Conservation (phyloP, 2,113 vertebrate species). For the Sciurus niger region DNA sequence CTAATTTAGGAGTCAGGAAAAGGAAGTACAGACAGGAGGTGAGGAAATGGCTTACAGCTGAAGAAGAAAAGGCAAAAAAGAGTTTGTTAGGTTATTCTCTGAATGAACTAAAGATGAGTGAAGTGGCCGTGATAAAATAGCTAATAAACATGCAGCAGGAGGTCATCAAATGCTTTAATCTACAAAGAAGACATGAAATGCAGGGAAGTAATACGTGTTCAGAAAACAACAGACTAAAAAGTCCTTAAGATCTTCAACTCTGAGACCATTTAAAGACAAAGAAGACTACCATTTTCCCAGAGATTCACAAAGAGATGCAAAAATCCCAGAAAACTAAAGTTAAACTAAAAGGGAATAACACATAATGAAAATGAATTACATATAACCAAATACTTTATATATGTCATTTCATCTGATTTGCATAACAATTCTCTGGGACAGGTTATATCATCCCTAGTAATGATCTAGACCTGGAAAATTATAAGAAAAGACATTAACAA, state of each 20-base stretch:
- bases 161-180: conserved; percentile 18
- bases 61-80: not conserved
- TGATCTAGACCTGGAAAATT: conserved; percentile 37
- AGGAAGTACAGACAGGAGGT: not conserved
- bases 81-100: conserved; percentile 27
- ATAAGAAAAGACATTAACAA: conserved; percentile 37
- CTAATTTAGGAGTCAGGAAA: conserved; percentile 45
- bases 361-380: not conserved
- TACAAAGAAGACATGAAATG: conserved; percentile 38
- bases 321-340: conserved; percentile 24
- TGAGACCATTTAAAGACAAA: conserved; percentile 67
- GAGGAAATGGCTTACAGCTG: conserved; percentile 36
- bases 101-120: not conserved
- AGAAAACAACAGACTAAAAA: conserved; percentile 21
- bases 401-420: not conserved
- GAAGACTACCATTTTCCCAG: conserved; percentile 38
- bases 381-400: not conserved
- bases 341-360: not conserved
- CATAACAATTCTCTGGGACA: not conserved
- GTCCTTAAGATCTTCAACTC: conserved; percentile 62
- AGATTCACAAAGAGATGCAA: conserved; percentile 35
- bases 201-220: not conserved
- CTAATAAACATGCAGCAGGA: not conserved
- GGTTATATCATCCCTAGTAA: not conserved
- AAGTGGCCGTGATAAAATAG: not conserved